phyloP scores from a whole-genome alignment of 1,140 invertebrate species.

The Papilio polyxenes region DNA sequence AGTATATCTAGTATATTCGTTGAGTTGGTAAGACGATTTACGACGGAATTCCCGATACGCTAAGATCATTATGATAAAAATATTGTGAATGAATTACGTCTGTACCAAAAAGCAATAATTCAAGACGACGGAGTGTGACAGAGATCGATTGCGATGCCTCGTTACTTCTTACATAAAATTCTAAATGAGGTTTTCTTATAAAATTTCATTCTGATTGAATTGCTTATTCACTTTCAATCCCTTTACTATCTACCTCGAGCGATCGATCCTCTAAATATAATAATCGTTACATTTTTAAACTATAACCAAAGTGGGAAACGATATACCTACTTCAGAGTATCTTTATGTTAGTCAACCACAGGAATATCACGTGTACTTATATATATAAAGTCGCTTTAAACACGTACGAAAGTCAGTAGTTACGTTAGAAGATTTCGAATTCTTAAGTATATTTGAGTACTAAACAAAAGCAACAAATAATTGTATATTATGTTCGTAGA shows the following conservation, averaged over 20 bases:
- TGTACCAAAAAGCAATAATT: conserved; percentile 17
- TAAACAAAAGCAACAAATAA: no score
- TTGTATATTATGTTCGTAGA: no score
- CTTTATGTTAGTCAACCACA: no score
- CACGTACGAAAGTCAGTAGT: no score
- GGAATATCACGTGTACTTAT: no score
- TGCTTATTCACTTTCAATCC: conserved; percentile 49
- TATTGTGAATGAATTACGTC: conserved; percentile 14
- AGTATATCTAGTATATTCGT: background rate
- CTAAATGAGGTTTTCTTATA: conserved; percentile 57
- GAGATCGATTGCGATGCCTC: conserved; percentile 50
- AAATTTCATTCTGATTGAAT: conserved; percentile 64
- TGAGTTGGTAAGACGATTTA: background rate
- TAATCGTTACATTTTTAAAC: background rate
- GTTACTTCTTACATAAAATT: conserved; percentile 56
- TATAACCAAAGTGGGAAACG: background rate
- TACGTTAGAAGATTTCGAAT: no score
- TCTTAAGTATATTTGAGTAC: no score
- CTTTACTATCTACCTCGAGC: conserved; percentile 30
- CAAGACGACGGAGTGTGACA: conserved; percentile 28
- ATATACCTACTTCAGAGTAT: background rate
- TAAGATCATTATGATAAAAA: background rate
- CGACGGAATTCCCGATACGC: background rate
- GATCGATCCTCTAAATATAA: conserved; percentile 38
- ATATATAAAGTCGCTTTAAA: no score